A percentile compares a stretch with the other conserved stretches of the same genome.
phyloP scores from a whole-genome alignment of 2,113 vertebrate species.

The Stigmatopora nigra region DNA sequence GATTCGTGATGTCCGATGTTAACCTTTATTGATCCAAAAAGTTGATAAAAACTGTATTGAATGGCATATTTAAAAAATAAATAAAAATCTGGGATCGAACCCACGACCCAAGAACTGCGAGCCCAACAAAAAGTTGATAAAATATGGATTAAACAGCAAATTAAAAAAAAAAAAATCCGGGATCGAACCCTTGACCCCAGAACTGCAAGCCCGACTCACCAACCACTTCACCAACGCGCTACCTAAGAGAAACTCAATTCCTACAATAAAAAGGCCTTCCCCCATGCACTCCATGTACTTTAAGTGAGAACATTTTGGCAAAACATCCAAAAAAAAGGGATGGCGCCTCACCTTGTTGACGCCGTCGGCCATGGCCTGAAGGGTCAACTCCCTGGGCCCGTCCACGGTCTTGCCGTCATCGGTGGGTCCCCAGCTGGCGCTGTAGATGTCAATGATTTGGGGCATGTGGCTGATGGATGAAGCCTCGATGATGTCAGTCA shows the following conservation, averaged over 20 bases:
- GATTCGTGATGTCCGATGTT: neutral
- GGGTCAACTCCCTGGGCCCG: constrained; percentile 92
- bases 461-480: constrained; percentile 99
- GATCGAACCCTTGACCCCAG: too few species aligned
- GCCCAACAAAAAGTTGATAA: too few species aligned
- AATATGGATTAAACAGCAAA: too few species aligned
- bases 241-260: neutral
- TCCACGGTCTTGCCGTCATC: constrained; percentile 98
- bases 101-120: too few species aligned
- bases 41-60: too few species aligned
- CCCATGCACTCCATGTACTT: too few species aligned
- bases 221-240: neutral
- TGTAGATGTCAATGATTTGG: constrained; percentile 96
- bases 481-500: constrained; percentile 98
- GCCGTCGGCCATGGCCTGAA: constrained; percentile 96
- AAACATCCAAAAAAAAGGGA: neutral
- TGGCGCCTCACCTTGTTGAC: constrained; percentile 84
- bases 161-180: too few species aligned
- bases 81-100: too few species aligned
- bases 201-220: too few species aligned
- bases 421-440: constrained; percentile 97
- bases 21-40: too few species aligned
- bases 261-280: too few species aligned
- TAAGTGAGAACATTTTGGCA: neutral
- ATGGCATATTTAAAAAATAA: too few species aligned